Base-by-base conservation (phyloP, 1,140 invertebrate species). In the Psilanteris sp. region DNA sequence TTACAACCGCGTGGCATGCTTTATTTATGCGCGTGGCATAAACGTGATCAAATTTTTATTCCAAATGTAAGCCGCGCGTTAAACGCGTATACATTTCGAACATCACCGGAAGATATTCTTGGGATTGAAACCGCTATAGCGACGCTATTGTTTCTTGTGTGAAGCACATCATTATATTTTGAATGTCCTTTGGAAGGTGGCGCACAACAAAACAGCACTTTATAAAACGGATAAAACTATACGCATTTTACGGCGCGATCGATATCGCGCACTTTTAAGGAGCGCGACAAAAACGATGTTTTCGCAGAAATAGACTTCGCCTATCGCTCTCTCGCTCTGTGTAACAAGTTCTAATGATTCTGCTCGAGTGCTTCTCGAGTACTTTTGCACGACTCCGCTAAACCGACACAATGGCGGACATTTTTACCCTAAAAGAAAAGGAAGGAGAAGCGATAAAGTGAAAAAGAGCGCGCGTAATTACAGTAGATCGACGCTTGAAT, bases 331-430 rank as follows among this genome's bases (percentile, higher is more conserved):
- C 57, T 36, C 43, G 18, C 22, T 61, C 57, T 7, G 15, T 48
- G 55, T 62, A 66, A 66, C 61, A 66, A 66, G 61, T 66, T 66
- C 46, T 39, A 44, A 54, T 66, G 37, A 39, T 66, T 66, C 37
- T 34, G 29, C 37, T 54, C 39, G 29, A 66, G 48, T 54, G 37
- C 61, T 52, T 37, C 27, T 31, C 46, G 16, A 43, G 46, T 46
- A 66, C 61, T 66, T 66, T 41, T 43, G 10, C 41, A 31, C 13
- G 10, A 14, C 37, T 34, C 27, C 20, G 43, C 4, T 34, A 54
- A 54, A 39, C 29, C 9, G 5, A n/a, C 29, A 66, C 37, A 66
- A 66, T 54, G 27, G 37, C 14, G 37, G 8, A 50, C 27, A 66
- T 34, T 66, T 66, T 66, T 66, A 43, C n/a, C 32, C 36, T 2